phyloP scores from a whole-genome alignment of 2,113 vertebrate genomes.

The Coracopsis vasa region DNA sequence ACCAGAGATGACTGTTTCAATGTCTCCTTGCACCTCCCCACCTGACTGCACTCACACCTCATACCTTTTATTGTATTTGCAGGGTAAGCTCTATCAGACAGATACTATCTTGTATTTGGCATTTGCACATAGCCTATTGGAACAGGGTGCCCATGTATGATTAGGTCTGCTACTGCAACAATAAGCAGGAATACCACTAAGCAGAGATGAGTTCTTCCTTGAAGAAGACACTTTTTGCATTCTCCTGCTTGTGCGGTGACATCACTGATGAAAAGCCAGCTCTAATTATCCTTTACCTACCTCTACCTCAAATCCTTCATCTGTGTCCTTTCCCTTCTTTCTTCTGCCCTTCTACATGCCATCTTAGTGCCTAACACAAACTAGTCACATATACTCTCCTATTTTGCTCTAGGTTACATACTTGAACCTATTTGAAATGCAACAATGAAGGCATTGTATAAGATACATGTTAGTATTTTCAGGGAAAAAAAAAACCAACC shows the following conservation, averaged over 20 bases:
- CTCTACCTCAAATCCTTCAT: not conserved
- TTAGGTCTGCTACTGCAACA: not conserved
- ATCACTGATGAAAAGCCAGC: not conserved
- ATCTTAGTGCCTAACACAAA: not conserved
- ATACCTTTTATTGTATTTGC: not conserved
- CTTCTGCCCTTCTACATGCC: not conserved
- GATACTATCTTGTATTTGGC: not conserved
- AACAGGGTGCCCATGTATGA: not conserved
- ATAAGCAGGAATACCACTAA: not conserved
- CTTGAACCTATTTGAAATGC: not conserved
- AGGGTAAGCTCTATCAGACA: not conserved
- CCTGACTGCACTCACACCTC: not conserved
- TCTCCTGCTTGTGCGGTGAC: not conserved
- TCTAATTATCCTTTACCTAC: not conserved
- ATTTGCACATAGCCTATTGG: not conserved
- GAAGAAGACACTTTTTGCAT: not conserved
- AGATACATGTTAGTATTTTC: constrained; percentile 40
- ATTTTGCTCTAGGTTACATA: not conserved
- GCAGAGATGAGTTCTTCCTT: not conserved
- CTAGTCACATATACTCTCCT: not conserved
- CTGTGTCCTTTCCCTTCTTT: not conserved
- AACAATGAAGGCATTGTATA: not conserved
- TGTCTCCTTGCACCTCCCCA: not conserved
- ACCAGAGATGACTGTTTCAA: not conserved
- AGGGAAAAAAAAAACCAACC: not conserved